Evolutionary conservation across 2,113 vertebrate genomes (phyloP).

Genomic region (Tauraco erythrolophus): DNA sequence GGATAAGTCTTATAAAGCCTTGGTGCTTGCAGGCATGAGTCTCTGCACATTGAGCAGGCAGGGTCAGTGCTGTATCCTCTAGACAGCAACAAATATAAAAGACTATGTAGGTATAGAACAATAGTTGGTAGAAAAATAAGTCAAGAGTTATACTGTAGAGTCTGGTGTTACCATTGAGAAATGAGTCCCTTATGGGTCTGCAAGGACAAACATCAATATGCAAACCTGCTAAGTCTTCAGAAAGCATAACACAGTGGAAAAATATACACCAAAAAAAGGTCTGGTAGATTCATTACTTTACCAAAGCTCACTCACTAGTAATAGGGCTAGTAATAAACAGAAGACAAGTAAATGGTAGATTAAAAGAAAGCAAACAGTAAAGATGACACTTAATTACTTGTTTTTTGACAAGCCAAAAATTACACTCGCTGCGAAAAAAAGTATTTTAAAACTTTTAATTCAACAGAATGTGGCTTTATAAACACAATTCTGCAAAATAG

Average conservation of each 20-base stretch:
- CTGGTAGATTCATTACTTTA: not conserved
- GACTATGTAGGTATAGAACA: constrained; percentile 25
- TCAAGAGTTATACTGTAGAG: constrained; percentile 49
- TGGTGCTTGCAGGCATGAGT: constrained; percentile 66
- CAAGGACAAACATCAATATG: constrained; percentile 64
- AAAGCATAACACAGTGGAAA: constrained; percentile 45
- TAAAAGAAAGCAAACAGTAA: not conserved
- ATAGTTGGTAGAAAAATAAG: constrained; percentile 68
- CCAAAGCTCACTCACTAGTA: not conserved
- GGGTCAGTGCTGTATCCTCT: constrained; percentile 53
- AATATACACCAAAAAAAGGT: not conserved
- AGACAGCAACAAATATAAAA: constrained; percentile 65
- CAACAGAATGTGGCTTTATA: not conserved
- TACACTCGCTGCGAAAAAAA: not conserved
- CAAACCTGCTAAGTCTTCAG: constrained; percentile 53
- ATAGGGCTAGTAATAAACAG: constrained; percentile 23
- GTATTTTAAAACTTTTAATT: not conserved
- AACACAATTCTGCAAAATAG: not conserved
- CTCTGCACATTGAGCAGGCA: constrained; percentile 35
- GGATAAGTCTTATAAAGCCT: constrained; percentile 63
- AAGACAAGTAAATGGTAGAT: not conserved
- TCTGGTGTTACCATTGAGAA: constrained; percentile 65
- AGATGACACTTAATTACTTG: not conserved
- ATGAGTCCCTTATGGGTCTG: constrained; percentile 48
- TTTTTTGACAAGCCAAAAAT: not conserved